Evolutionary conservation across 2,113 vertebrate genomes (phyloP).

Genomic region (Eptatretus burgeri): DNA sequence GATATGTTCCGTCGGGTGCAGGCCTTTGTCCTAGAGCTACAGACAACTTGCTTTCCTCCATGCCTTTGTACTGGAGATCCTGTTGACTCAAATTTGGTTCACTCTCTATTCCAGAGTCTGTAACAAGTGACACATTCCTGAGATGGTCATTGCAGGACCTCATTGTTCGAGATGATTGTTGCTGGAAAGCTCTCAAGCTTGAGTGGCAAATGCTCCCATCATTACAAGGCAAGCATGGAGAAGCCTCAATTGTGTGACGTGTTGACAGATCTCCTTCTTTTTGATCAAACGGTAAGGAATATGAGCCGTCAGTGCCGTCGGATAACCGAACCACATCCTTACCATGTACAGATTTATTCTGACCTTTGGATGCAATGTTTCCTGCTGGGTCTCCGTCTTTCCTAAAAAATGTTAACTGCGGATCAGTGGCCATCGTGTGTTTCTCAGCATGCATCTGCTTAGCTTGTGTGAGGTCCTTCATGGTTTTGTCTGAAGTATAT

Average conservation of each 20-base stretch:
- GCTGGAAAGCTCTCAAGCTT: constrained; percentile 20
- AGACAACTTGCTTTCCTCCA: constrained; percentile 21
- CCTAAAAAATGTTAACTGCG: too few relatives aligned
- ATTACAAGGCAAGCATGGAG: background rate
- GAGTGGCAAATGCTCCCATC: constrained; percentile 9
- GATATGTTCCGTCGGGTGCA: constrained; percentile 20
- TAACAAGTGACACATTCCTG: constrained; percentile 46
- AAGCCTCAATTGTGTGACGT: background rate
- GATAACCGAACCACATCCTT: constrained; percentile 17
- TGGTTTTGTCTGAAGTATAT: background rate
- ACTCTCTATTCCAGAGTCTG: constrained; percentile 81
- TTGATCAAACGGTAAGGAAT: constrained; percentile 11
- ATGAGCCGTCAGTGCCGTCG: constrained; percentile 12
- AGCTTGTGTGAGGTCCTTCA: background rate
- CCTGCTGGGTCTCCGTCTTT: too few relatives aligned
- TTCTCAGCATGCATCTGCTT: too few relatives aligned
- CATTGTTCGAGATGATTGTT: constrained; percentile 26
- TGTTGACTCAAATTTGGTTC: constrained; percentile 56
- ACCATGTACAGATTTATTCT: constrained; percentile 15
- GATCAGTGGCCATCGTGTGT: too few relatives aligned
- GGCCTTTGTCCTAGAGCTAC: constrained; percentile 16
- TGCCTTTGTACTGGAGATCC: constrained; percentile 18
- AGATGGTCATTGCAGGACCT: constrained; percentile 27
- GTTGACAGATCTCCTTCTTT: background rate
- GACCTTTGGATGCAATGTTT: constrained; percentile 7